Base-by-base conservation (phyloP, 1,140 invertebrate species). In the Lysiphlebus fabarum region DNA sequence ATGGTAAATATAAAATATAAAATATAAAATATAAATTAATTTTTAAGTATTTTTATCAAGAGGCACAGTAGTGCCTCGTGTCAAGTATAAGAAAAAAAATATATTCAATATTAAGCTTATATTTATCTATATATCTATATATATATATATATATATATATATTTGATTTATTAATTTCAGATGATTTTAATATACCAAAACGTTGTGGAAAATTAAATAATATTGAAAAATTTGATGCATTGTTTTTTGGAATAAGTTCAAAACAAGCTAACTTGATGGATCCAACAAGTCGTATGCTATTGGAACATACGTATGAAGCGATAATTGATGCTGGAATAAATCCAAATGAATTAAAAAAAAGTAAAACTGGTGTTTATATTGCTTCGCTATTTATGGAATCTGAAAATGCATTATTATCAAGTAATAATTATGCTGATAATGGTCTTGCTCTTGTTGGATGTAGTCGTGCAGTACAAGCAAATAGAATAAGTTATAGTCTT, bases 211-310 rank as follows among this genome's bases (percentile, higher is more conserved):
- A 92, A 75, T 76, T 96, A 44, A 87, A 87, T 65, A 83, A 90
- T 70, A 74, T 95, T 2, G 80, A 81, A 17, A 92, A 92, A 74
- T 95, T 93, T 62, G 92, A 95, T 73, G 85, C 90, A 0, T 78
- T 86, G 0, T 93, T 91, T 75, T 94, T 95, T 74, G 89, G 84
- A 0, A 85, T 93, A 1, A 88, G 90, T 66, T 87, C 84, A 65
- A 89, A 91, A 62, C 91, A 95, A 73, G 91, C 91, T 0, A 84
- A 94, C 61, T 84, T 83, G 7, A 91, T 95, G 90, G 94, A 96
- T 67, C 93, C 93, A 0, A 92, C 93, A 86, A 84, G 90, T 64
- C 82, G 93, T 58, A 84, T 94, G 58, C 74, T 96, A 9, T 72
- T 96, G 26, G 94, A 97, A 76, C 86, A 89, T 49, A 81, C 90